These are phyloP conservation scores for Oreohelix idahoensis DNA, from an alignment of 1,140 invertebrate genomes.

Conservation along the genomic window DNA sequence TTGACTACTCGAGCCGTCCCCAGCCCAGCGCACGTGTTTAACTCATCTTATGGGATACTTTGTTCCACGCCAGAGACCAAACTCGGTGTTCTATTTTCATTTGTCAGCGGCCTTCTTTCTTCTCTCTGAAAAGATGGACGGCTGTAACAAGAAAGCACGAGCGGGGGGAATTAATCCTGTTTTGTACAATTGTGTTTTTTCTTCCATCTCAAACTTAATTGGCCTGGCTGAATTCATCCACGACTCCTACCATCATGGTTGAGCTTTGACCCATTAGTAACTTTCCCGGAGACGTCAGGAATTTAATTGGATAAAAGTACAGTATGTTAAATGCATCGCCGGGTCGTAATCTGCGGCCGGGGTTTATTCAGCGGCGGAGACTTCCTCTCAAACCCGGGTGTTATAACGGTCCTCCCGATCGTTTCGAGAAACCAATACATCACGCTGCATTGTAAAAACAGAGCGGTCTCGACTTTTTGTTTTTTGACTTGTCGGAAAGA, in stretches of 20 bases:
- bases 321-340: conserved; percentile 40
- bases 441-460: not conserved
- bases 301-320: conserved; percentile 41
- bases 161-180: conserved; percentile 38
- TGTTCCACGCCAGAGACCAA: conserved; percentile 22
- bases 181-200: conserved; percentile 24
- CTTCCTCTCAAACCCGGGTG: not conserved
- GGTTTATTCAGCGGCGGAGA: conserved; percentile 8
- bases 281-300: conserved; percentile 15
- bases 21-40: conserved; percentile 16
- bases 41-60: conserved; percentile 14
- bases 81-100: conserved; percentile 35
- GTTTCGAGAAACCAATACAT: conserved; percentile 24
- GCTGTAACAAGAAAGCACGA: conserved; percentile 30
- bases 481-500: not conserved
- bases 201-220: conserved; percentile 14
- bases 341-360: conserved; percentile 15
- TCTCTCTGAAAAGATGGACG: conserved; percentile 10
- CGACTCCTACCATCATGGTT: conserved; percentile 2
- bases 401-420: not conserved
- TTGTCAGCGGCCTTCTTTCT: conserved; percentile 30
- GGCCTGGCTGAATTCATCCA: conserved; percentile 29
- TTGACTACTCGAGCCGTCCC: no score
- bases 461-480: conserved; percentile 20
- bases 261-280: conserved; percentile 14